These are phyloP conservation scores for Gopherus evgoodei DNA, from an alignment of 2,113 vertebrate genomes.

Conservation along the genomic window DNA sequence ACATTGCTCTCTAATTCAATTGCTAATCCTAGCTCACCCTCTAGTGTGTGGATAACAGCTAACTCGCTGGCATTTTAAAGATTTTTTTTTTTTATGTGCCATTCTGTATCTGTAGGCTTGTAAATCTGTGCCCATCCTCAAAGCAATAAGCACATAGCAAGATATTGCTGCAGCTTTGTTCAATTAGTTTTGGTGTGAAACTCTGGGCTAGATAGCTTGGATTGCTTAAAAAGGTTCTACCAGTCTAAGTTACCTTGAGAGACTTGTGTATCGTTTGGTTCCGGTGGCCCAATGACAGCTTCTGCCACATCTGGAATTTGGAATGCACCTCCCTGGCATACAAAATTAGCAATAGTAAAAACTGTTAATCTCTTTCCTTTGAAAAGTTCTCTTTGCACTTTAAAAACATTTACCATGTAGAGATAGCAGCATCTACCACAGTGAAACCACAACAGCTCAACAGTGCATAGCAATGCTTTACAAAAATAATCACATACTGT, in stretches of 20 bases:
- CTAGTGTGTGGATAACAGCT: neutral
- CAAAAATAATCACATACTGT: neutral
- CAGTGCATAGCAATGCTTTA: neutral
- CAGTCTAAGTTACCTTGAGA: conserved; percentile 64
- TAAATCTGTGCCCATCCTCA: neutral
- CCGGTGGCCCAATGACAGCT: neutral
- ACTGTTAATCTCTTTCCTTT: neutral
- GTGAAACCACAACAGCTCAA: neutral
- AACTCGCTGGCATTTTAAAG: neutral
- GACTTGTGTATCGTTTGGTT: neutral
- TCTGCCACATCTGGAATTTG: conserved; percentile 24
- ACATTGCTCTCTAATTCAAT: neutral
- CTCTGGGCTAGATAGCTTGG: neutral
- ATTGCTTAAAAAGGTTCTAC: neutral
- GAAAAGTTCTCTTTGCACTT: neutral
- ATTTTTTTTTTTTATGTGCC: neutral
- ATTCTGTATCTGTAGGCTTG: no score
- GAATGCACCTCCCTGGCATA: conserved; percentile 54
- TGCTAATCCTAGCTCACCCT: neutral
- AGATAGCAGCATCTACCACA: neutral
- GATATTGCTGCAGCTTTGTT: neutral
- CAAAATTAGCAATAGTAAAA: neutral
- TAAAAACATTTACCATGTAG: neutral
- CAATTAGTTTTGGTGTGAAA: neutral
- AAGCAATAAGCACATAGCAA: neutral